Evolutionary conservation across 2,888 invertebrate species (phyloP), one percentile per base, ranked within the genome.

Genomic region (Pocota personata): DNA sequence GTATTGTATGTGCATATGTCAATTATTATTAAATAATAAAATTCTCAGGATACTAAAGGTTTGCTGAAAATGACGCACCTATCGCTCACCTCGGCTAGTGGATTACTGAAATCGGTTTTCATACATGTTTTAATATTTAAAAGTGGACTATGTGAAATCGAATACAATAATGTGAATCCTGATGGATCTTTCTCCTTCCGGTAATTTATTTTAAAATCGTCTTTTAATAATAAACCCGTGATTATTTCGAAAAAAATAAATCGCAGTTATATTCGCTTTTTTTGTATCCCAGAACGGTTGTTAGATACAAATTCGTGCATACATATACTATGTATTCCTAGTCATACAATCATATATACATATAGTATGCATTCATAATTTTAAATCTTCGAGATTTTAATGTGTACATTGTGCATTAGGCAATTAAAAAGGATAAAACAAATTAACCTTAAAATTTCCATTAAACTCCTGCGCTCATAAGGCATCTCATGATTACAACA

Each of bases 121-220:
- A 14, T 86, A 1, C 27, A 58, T 37, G 40, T 80, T 46, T 16
- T 82, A 21, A 19, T 82, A 30, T 16, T 82, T 12, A 52, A 78
- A 50, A 73, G 77, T 73, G 78, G 19, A 8, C 21, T 78, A 12
- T 87, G 90, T 75, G 92, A 91, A 62, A 91, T 91, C 77, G 95
- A 94, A 82, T 95, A 94, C 89, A 95, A 95, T 89, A 93, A 94
- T 77, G 93, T 95, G 43, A 94, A 95, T 88, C 93, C 94, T 30
- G 96, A 96, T 92, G 96, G 96, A 90, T 95, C 96, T 19, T 96
- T 94, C 89, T 94, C 95, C 91, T 96, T 96, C 91, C 96, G 96
- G 95, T 94, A 92, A 82, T 86, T 84, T 88, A 80, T 21, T 40
- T 16, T 40, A 4, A 1, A 57, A 30, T 14, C 19, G 14, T 40